These are phyloP conservation scores for Eubasilissa splendida DNA, from an alignment of 2,888 invertebrate genomes.

Conservation along the genomic window DNA sequence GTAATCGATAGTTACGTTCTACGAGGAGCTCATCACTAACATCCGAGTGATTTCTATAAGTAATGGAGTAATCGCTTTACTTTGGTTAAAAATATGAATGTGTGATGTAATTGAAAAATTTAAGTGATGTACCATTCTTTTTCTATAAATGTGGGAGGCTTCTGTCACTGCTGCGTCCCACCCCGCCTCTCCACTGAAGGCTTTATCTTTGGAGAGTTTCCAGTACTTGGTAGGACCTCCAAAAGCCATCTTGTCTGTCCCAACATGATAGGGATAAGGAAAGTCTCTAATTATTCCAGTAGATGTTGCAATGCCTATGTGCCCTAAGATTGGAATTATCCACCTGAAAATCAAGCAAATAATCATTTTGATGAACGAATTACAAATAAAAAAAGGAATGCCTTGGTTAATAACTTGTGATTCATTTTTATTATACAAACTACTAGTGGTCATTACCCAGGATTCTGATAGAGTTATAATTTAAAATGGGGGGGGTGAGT, in stretches of 20 bases:
- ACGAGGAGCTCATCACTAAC: no score
- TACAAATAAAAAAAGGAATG: no score
- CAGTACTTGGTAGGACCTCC: constrained; percentile 36
- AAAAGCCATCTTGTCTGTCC: constrained; percentile 42
- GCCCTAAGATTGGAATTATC: constrained; percentile 42
- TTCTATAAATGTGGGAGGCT: constrained; percentile 44
- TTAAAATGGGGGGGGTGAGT: no score
- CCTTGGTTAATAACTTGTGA: no score
- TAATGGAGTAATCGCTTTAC: no score
- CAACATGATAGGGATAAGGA: constrained; percentile 35
- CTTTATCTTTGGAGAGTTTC: constrained; percentile 40
- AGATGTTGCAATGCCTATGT: constrained; percentile 43
- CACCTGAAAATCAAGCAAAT: constrained; percentile 29
- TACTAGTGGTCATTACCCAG: no score
- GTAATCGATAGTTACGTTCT: no score
- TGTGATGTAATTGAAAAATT: no score
- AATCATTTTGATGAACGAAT: background rate
- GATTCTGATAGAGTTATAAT: no score
- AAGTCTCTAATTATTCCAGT: constrained; percentile 42
- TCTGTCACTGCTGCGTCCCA: constrained; percentile 45
- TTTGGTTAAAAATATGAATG: no score
- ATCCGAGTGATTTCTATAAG: no score
- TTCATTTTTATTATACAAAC: no score
- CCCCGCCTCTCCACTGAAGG: constrained; percentile 38
- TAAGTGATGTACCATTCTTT: constrained; percentile 35